A percentile compares a stretch with the other conserved stretches of the same genome.
Conservation (phyloP, 2,888 invertebrate species). For the Trissolcus brochymenae region DNA sequence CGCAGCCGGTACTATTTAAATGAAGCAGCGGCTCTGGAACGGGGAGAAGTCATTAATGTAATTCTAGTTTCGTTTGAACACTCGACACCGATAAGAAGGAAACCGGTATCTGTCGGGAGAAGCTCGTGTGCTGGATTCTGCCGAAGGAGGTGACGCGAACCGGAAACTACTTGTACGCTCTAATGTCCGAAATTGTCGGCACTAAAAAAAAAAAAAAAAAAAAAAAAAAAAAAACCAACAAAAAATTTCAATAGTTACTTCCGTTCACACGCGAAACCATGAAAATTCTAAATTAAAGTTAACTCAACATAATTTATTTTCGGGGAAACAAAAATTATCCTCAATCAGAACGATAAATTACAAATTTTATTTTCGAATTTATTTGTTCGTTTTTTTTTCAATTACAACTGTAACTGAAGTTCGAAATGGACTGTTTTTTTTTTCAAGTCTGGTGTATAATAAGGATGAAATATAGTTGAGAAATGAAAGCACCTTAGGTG, state of each 20-base stretch:
- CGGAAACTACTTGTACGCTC: slow-evolving; percentile 43
- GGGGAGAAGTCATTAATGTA: slow-evolving; percentile 50
- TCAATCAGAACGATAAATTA: too few relatives aligned
- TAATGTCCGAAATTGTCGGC: slow-evolving; percentile 28
- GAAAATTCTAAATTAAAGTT: neutral
- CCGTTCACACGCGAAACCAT: slow-evolving; percentile 53
- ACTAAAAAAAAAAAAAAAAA: slow-evolving; percentile 21
- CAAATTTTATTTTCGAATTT: neutral
- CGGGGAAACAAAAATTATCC: too few relatives aligned
- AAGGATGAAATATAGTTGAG: neutral
- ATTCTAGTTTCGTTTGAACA: slow-evolving; percentile 53
- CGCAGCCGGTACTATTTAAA: slow-evolving; percentile 46
- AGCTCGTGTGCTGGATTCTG: slow-evolving; percentile 48
- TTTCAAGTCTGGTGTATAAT: too few relatives aligned
- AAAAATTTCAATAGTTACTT: slow-evolving; percentile 50
- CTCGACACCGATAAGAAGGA: slow-evolving; percentile 50
- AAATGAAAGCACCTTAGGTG: slow-evolving; percentile 3
- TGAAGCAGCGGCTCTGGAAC: slow-evolving; percentile 31
- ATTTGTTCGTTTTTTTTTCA: neutral
- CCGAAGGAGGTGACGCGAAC: slow-evolving; percentile 24
- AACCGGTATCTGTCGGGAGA: slow-evolving; percentile 52
- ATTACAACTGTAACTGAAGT: too few relatives aligned
- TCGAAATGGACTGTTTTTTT: too few relatives aligned
- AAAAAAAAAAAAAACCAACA: too few relatives aligned
- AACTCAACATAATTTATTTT: too few relatives aligned